Conservation (phyloP, 2,113 vertebrate species). For the Sterna hirundo region DNA sequence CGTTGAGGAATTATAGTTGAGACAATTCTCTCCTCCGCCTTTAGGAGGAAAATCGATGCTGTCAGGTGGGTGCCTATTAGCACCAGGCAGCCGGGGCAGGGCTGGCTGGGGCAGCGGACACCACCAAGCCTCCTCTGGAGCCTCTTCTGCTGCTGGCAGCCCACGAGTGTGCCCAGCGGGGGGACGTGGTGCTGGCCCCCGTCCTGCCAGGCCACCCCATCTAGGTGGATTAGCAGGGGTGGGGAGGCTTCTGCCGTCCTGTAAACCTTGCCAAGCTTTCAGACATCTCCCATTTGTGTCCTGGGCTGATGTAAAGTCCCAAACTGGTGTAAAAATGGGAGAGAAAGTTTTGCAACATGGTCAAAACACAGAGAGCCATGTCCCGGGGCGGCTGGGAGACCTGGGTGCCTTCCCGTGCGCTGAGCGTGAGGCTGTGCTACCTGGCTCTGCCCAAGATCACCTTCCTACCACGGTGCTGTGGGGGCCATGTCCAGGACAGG, state of each 20-base stretch:
- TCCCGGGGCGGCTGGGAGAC: rapidly evolving
- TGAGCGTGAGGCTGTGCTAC: neutral
- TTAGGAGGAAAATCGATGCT: conserved; percentile 66
- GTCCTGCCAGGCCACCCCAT: rapidly evolving
- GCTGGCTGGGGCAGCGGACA: neutral
- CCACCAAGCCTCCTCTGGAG: neutral
- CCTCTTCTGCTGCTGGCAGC: neutral
- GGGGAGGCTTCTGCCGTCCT: neutral
- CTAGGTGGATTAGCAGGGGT: neutral
- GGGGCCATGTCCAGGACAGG: neutral
- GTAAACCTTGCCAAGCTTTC: neutral
- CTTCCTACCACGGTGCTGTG: rapidly evolving
- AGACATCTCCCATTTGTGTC: rapidly evolving
- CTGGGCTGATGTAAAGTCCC: neutral
- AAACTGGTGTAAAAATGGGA: neutral
- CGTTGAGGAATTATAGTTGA: conserved; percentile 64
- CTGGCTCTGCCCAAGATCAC: neutral
- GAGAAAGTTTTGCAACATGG: neutral
- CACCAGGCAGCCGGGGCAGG: neutral
- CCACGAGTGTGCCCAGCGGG: rapidly evolving
- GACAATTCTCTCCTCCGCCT: conserved; percentile 54
- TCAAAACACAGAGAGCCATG: neutral
- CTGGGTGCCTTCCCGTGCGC: neutral
- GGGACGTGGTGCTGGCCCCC: neutral
- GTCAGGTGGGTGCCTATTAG: conserved; percentile 35